Base-by-base conservation (phyloP, 2,113 vertebrate species). In the Echinops telfairi region DNA sequence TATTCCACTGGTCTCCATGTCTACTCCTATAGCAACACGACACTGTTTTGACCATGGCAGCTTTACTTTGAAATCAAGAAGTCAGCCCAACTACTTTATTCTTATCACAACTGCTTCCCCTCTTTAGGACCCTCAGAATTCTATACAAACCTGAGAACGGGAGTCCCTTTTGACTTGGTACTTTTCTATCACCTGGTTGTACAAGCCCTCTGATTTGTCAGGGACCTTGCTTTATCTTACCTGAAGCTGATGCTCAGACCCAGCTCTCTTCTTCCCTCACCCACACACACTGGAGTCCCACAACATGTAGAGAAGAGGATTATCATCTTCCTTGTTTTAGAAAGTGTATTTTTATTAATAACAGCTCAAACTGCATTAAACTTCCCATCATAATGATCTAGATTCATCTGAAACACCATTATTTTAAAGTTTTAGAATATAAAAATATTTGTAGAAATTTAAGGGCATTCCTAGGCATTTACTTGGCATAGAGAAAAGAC, bases 401-500 rank as follows among this genome's bases (percentile, higher is more conserved):
- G 47, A 53, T 4, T 53, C 10, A 53, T 53, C 9, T 53, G 47
- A 53, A 53, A 53, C 47, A 33, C 4, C 36, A 25, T 77, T 92
- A 80, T 76, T 53, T 53, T 85, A 87, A 78, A 14, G 16, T 88
- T 64, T 77, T 77, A n/a, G 27, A 73, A 82, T 36, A 62, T 4
- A 77, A 53, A 82, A 95, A 60, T 92, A 79, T 40, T 86, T 70
- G 11, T 62, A 38, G 47, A 53, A 53, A 53, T 33, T 90, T 71
- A 64, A 92, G 15, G 38, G 58, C 25, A 76, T 27, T 92, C 36
- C 17, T 14, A 84, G 11, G 19, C n/a, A 90, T 90, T 79, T 92
- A 90, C 36, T 95, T 84, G 40, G 53, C 79, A 89, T 79, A 79
- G 86, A 81, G 71, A 83, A 86, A 95, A 91, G 71, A 86, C 64